A percentile compares a stretch with the other conserved stretches of the same genome.
Conservation (phyloP, 2,113 vertebrate species). For the Fulica atra region DNA sequence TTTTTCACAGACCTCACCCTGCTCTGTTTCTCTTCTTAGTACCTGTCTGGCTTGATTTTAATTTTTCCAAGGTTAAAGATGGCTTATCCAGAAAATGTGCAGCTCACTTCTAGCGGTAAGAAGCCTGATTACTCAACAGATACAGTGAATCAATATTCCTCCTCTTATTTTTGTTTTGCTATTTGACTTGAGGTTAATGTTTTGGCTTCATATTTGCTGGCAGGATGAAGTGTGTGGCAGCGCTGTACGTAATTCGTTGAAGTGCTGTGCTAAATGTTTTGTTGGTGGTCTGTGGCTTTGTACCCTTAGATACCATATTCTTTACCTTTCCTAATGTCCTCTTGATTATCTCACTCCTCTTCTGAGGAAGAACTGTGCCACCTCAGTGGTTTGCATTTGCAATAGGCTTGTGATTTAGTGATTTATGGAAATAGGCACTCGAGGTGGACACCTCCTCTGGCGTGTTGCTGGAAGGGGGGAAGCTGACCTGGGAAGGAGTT, state of each 20-base stretch:
- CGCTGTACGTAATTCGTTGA: background rate
- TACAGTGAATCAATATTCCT: background rate
- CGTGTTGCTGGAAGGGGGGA: background rate
- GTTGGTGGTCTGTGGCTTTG: background rate
- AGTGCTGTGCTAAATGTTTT: background rate
- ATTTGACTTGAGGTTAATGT: background rate
- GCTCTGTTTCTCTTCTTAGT: background rate
- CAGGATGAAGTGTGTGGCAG: background rate
- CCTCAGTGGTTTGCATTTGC: background rate
- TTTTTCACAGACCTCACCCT: background rate
- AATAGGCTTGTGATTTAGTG: background rate
- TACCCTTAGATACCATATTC: background rate
- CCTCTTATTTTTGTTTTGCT: constrained; percentile 11
- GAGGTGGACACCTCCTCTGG: background rate
- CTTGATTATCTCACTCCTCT: background rate
- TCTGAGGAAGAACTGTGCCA: background rate
- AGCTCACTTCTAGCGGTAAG: constrained; percentile 17
- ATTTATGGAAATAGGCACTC: background rate
- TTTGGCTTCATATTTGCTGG: background rate
- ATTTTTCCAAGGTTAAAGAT: constrained; percentile 48
- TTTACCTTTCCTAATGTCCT: background rate
- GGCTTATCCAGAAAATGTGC: constrained; percentile 4
- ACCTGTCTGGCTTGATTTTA: constrained; percentile 21
- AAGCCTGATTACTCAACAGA: background rate
- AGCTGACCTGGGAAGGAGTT: background rate